A percentile compares a stretch with the other conserved stretches of the same genome.
These are phyloP conservation scores for Urocolius indicus DNA, from an alignment of 2,113 vertebrate genomes.

Conservation along the genomic window DNA sequence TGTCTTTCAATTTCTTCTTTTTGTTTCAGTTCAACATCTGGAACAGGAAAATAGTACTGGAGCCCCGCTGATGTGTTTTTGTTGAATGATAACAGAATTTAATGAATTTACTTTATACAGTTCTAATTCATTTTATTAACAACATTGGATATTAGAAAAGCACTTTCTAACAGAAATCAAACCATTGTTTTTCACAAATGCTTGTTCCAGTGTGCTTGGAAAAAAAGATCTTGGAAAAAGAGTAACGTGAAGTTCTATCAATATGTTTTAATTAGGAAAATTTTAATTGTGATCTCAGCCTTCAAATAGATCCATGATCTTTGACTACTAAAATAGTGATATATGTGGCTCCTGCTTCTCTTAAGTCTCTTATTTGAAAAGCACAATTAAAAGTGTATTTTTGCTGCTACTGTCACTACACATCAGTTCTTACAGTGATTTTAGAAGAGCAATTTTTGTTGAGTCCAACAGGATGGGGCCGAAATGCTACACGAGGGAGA, in stretches of 20 bases:
- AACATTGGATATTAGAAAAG: constrained; percentile 43
- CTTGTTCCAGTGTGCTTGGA: neutral
- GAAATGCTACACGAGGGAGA: constrained; percentile 12
- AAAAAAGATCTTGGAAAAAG: neutral
- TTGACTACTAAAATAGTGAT: neutral
- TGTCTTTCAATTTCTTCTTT: constrained; percentile 14
- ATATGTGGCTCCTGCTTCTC: neutral
- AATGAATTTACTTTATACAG: constrained; percentile 16
- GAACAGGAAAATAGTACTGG: neutral
- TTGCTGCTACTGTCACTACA: neutral
- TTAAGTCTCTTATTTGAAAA: neutral
- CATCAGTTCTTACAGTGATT: neutral
- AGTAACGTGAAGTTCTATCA: neutral
- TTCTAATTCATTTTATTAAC: constrained; percentile 50
- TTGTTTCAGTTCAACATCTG: constrained; percentile 25
- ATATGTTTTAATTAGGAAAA: neutral
- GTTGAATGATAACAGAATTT: constrained; percentile 29
- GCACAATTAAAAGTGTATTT: neutral
- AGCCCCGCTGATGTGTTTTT: neutral
- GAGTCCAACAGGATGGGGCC: neutral
- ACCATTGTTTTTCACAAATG: neutral
- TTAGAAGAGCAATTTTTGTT: constrained; percentile 9
- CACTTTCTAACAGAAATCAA: constrained; percentile 35
- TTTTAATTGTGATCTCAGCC: neutral
- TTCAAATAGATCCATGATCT: neutral